Base-by-base conservation (phyloP, 2,888 invertebrate species). In the Thymelicus sylvestris region DNA sequence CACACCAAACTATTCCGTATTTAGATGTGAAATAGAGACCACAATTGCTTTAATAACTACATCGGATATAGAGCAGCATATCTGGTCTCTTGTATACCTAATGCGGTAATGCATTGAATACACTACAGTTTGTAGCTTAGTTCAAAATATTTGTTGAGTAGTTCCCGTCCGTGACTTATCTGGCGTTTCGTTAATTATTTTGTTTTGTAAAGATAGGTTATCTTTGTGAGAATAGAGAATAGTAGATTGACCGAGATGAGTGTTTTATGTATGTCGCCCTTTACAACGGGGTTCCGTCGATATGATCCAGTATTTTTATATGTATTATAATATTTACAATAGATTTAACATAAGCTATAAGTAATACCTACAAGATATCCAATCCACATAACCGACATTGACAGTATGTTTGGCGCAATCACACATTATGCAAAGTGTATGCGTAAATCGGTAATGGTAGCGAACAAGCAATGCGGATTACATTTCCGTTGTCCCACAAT, bases 61-160 rank as follows among this genome's bases (percentile, higher is more conserved):
- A 7, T 48, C 55, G 41, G 48, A 65, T 52, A 66, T 67, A 63
- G 55, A 60, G 64, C 59, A 67, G 50, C 67, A 38, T 52, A 61
- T 38, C 12, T 47, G 39, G 8, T 50, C 24, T 12, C 24, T 12
- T 15, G 57, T 57, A 62, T 75, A 69, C 50, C 19, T 74, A 73
- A 74, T 74, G 78, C 80, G 77, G 79, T 81, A 82, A 80, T 76
- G 77, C 75, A 76, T 74, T 74, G 74, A 77, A 79, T 76, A 81
- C 74, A 79, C 76, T 76, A 69, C 57, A 50, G 59, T 50, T 59
- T 70, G 65, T 65, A 44, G 62, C 41, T 59, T 15, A 50, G 65
- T 65, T 59, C 44, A 61, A 66, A 66, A 55, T 66, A 66, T 66
- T 71, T 62, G 67, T 71, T 66, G 52, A 70, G 57, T 47, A 69